Evolutionary conservation across 2,113 vertebrate species (phyloP).

Genomic region (Pleuronectes platessa): DNA sequence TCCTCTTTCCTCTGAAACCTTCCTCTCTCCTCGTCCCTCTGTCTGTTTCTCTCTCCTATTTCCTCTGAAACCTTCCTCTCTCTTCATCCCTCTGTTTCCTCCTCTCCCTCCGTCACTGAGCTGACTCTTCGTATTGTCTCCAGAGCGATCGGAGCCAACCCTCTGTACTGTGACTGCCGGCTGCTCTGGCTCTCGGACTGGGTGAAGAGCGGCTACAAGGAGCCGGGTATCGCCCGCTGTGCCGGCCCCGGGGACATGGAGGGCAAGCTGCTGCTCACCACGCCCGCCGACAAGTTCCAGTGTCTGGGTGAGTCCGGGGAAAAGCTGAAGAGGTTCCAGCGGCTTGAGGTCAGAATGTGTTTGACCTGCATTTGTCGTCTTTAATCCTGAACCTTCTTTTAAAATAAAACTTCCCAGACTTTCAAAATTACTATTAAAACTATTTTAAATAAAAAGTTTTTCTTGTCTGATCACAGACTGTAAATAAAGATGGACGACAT

Average conservation of each 20-base stretch:
- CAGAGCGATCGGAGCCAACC: constrained; percentile 95
- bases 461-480: no score
- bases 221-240: constrained; percentile 96
- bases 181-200: constrained; percentile 97
- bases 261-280: constrained; percentile 96
- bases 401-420: no score
- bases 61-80: no score
- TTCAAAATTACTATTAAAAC: no score
- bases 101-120: background rate
- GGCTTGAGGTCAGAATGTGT: background rate
- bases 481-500: no score
- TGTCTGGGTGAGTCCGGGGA: constrained; percentile 81
- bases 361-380: no score
- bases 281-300: constrained; percentile 94
- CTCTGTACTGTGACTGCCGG: constrained; percentile 94
- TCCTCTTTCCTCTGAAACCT: no score
- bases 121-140: background rate
- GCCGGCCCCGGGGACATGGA: constrained; percentile 91
- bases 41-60: no score
- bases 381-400: no score
- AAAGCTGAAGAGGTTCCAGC: background rate
- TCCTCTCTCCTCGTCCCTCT: no score
- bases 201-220: constrained; percentile 98
- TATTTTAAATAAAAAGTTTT: no score
- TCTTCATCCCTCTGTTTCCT: no score